Percentiles rank a stretch among this genome's conserved stretches.
Evolutionary conservation across 2,888 invertebrate genomes (phyloP).

Genomic region (Caenorhabditis sinica): DNA sequence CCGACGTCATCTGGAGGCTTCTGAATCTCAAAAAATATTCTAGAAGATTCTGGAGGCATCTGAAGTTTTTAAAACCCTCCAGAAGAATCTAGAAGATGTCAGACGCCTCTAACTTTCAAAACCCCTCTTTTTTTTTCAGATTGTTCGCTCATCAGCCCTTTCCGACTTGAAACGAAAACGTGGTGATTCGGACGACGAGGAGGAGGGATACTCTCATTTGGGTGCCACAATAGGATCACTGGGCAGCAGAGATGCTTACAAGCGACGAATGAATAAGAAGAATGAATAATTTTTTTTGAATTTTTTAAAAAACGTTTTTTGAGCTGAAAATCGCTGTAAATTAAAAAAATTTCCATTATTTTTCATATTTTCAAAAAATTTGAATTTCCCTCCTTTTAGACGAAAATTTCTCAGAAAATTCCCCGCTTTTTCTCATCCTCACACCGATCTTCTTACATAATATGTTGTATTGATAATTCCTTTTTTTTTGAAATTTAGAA

Average conservation of each 20-base stretch:
- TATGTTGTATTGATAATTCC: too few relatives aligned
- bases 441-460: too few relatives aligned
- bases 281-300: constrained; percentile 31
- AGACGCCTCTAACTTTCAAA: background rate
- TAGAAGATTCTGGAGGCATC: too few relatives aligned
- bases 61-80: too few relatives aligned
- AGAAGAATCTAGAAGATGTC: too few relatives aligned
- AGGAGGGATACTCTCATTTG: constrained; percentile 69
- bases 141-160: constrained; percentile 62
- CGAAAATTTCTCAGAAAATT: too few relatives aligned
- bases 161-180: constrained; percentile 64
- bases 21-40: too few relatives aligned
- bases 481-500: too few relatives aligned
- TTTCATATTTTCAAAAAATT: background rate
- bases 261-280: constrained; percentile 79
- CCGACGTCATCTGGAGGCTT: too few relatives aligned
- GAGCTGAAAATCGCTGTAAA: background rate
- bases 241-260: constrained; percentile 75
- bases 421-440: too few relatives aligned
- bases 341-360: background rate
- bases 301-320: background rate
- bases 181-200: constrained; percentile 77
- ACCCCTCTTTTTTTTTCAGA: constrained; percentile 35
- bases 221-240: constrained; percentile 55
- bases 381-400: background rate